phyloP scores from a whole-genome alignment of 2,797 vertebrate species.

The Pteronotus mesoamericanus region DNA sequence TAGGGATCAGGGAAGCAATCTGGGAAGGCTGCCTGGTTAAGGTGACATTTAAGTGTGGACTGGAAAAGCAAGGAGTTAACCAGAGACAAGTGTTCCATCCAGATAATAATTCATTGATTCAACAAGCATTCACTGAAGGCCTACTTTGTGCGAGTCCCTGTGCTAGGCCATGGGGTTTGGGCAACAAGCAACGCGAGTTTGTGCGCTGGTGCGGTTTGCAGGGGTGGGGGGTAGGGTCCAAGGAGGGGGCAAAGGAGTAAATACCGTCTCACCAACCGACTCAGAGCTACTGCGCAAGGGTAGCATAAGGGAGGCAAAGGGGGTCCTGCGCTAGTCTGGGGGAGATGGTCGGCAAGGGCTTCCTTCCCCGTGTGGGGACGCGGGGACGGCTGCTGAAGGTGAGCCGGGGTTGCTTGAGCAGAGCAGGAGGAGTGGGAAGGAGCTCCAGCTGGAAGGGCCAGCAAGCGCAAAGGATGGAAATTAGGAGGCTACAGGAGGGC shows the following conservation, averaged over 20 bases:
- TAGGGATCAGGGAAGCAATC: neutral
- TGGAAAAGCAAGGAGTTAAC: neutral
- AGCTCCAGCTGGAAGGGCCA: neutral
- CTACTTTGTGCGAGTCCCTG: neutral
- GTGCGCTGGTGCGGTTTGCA: neutral
- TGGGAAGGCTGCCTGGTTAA: neutral
- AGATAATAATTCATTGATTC: neutral
- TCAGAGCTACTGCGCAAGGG: neutral
- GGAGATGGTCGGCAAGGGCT: neutral
- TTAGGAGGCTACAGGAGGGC: neutral
- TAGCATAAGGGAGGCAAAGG: accelerated
- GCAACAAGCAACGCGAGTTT: neutral
- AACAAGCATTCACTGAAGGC: neutral
- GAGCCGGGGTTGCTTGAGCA: neutral
- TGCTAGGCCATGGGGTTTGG: neutral
- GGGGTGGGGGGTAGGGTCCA: too few species aligned
- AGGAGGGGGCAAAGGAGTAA: neutral
- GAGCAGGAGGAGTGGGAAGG: neutral
- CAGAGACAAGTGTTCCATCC: neutral
- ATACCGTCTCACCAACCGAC: neutral
- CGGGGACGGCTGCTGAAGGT: neutral
- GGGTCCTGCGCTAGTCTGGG: too few species aligned
- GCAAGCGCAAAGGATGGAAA: neutral
- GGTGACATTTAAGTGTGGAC: neutral
- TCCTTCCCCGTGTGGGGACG: neutral